phyloP scores from a whole-genome alignment of 1,140 invertebrate genomes.

The Zaprionus kolodkinae region DNA sequence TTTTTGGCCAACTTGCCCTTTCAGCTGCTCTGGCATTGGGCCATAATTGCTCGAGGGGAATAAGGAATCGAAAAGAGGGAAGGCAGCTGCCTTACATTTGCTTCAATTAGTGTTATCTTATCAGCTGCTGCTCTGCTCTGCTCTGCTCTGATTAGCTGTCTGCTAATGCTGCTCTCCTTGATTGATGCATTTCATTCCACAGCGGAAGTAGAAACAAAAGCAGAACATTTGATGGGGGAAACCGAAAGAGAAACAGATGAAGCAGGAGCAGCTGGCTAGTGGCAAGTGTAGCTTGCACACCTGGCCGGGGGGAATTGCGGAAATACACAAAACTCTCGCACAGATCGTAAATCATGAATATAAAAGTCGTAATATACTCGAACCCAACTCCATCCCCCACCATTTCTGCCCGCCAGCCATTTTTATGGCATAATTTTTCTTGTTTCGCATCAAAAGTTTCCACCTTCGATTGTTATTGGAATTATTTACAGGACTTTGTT shows the following conservation, averaged over 20 bases:
- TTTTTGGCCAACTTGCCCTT: neutral
- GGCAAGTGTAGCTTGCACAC: slow-evolving; percentile 8
- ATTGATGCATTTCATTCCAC: slow-evolving; percentile 65
- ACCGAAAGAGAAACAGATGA: slow-evolving; percentile 7
- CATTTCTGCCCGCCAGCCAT: slow-evolving; percentile 18
- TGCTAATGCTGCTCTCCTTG: slow-evolving; percentile 55
- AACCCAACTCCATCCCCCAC: neutral
- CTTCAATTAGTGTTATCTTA: slow-evolving; percentile 71
- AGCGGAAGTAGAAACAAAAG: slow-evolving; percentile 16
- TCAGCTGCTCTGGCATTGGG: neutral
- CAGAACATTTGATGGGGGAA: neutral
- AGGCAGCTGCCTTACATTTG: neutral
- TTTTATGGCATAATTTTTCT: slow-evolving; percentile 69
- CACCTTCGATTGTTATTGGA: slow-evolving; percentile 27
- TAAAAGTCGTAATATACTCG: slow-evolving; percentile 48
- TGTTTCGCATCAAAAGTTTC: slow-evolving; percentile 47
- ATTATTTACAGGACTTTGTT: neutral
- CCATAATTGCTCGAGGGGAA: neutral
- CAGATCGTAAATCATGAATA: slow-evolving; percentile 75
- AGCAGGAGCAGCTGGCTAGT: neutral
- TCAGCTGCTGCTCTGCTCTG: slow-evolving; percentile 40
- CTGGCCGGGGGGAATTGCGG: slow-evolving; percentile 66
- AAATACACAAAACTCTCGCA: slow-evolving; percentile 27
- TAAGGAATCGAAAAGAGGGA: neutral
- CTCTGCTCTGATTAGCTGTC: slow-evolving; percentile 30